A percentile compares a stretch with the other conserved stretches of the same genome.
phyloP scores from a whole-genome alignment of 2,797 vertebrate species.

The Cossypha dichroa region DNA sequence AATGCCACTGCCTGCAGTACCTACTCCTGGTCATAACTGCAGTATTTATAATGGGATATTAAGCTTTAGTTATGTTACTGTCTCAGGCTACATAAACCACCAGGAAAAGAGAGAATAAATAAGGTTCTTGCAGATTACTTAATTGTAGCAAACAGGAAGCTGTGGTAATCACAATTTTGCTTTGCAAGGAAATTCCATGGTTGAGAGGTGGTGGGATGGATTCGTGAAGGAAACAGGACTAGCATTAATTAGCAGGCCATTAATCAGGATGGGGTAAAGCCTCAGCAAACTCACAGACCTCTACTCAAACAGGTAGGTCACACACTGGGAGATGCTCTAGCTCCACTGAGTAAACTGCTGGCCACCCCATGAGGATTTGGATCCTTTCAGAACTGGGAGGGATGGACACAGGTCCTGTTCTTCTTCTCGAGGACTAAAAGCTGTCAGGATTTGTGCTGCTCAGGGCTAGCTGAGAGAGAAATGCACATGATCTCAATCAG shows the following conservation, averaged over 20 bases:
- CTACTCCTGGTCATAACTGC: not conserved
- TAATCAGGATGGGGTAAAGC: not conserved
- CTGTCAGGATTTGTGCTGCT: not conserved
- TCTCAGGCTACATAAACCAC: conserved; percentile 55
- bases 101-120: conserved; percentile 43
- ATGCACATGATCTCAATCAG: rapidly evolving
- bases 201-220: not conserved
- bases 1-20: not conserved
- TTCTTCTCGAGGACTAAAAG: not conserved
- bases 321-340: not conserved
- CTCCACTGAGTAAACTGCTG: not conserved
- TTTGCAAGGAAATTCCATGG: not conserved
- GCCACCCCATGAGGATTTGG: not conserved
- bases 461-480: not conserved
- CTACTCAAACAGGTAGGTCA: not conserved
- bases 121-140: conserved; percentile 8
- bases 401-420: not conserved
- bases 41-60: conserved; percentile 59
- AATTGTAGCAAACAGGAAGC: not conserved
- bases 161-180: not conserved
- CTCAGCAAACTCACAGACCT: not conserved
- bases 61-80: conserved; percentile 60
- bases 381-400: not conserved
- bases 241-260: not conserved
- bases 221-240: not conserved